These are phyloP conservation scores for Merodon equestris DNA, from an alignment of 2,888 invertebrate genomes.

Conservation along the genomic window DNA sequence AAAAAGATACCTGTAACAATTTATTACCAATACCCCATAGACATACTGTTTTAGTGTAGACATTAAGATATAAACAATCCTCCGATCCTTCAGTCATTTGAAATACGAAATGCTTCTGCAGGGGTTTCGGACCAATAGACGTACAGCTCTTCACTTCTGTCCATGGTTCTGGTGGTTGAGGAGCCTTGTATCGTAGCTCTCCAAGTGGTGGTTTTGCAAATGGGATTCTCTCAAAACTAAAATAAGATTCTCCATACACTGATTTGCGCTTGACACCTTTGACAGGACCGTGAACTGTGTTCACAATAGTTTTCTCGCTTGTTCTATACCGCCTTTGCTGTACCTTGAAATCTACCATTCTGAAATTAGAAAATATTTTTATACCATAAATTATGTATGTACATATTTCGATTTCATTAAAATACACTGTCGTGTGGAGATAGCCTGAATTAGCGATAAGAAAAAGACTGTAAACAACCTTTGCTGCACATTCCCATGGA, in stretches of 20 bases:
- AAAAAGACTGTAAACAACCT: no score
- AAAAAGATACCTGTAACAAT: slow-evolving; percentile 4
- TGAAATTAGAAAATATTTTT: no score
- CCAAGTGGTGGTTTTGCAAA: slow-evolving; percentile 77
- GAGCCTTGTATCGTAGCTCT: slow-evolving; percentile 78
- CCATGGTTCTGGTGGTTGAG: slow-evolving; percentile 79
- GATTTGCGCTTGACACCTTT: slow-evolving; percentile 77
- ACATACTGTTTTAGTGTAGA: slow-evolving; percentile 78
- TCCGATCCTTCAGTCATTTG: slow-evolving; percentile 80
- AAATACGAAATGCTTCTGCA: slow-evolving; percentile 77
- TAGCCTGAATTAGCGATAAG: no score
- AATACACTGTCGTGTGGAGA: no score
- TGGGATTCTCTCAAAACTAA: slow-evolving; percentile 77
- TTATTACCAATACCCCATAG: no score
- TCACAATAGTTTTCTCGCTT: slow-evolving; percentile 75
- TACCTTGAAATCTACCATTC: slow-evolving; percentile 75
- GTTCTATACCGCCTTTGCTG: slow-evolving; percentile 75
- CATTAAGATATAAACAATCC: slow-evolving; percentile 81
- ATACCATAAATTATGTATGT: no score
- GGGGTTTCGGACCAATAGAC: slow-evolving; percentile 75
- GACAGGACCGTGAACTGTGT: slow-evolving; percentile 76
- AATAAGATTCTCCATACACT: slow-evolving; percentile 76
- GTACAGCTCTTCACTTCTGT: slow-evolving; percentile 78
- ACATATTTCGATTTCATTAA: no score
- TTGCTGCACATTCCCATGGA: no score